Base-by-base conservation (phyloP, 1,140 invertebrate species). In the Drosophila pseudoobscura region DNA sequence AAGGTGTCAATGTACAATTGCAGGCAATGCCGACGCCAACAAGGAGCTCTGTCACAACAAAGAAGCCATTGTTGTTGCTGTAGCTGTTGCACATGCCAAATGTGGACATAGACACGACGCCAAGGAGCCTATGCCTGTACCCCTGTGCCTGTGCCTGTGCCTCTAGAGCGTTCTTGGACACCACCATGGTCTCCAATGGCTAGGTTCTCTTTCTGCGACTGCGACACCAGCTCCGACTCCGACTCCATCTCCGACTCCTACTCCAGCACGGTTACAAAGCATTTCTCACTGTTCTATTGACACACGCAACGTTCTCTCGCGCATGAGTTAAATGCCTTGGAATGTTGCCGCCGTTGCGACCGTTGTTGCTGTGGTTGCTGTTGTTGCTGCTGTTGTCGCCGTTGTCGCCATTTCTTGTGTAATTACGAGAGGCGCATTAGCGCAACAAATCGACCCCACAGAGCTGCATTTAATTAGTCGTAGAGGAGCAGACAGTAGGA, bases 1-100 rank as follows among this genome's bases (percentile, higher is more conserved):
- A 71, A 85, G 82, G 82, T 85, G 82, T 87, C 82, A 85, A 85
- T 85, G 82, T 85, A 85, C 82, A 85, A 85, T 82, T 87, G 82
- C 82, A 51, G 62, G 49, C 57, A 64, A 49, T 45, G 26, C 31
- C 58, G 15, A 45, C 57, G 58, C 24, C 49, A 56, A 75, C 62
- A 75, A 68, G 68, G 58, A 60, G 62, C 56, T 39, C 11, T 59
- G 52, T 50, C 62, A 58, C 65, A 87, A 85, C 82, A 85, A 85
- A 85, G 78, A 82, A 62, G 69, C 78, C 74, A 87, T 87, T 87
- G 82, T 87, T 75, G 80, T 50, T 82, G 51, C 51, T 59, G 76
- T 59, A 61, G 56, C 70, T 79, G 77, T 69, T 70, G 66, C 72
- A 80, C 82, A 87, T 87, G 78, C 82, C 82, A 87, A 87, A 82